Percentiles rank a stretch among this genome's conserved stretches.
These are phyloP conservation scores for Scaptomyza reducta DNA, from an alignment of 2,888 invertebrate species.

Conservation along the genomic window DNA sequence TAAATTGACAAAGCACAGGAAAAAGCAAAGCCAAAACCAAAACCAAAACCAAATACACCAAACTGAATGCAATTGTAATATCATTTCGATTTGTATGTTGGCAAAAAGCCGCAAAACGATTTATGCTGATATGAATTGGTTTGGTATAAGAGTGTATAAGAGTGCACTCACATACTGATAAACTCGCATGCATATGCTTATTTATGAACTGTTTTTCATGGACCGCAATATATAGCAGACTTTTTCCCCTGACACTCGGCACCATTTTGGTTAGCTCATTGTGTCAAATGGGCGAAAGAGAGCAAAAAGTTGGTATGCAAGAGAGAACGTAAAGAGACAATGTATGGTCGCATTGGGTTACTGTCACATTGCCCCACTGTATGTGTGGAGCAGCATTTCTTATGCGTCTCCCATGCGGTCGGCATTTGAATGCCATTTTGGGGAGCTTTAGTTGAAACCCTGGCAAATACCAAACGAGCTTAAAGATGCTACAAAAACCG, in stretches of 20 bases:
- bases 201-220: constrained; percentile 70
- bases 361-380: constrained; percentile 37
- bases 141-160: constrained; percentile 20
- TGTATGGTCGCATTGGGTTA: constrained; percentile 58
- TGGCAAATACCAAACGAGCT: constrained; percentile 46
- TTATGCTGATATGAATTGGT: constrained; percentile 60
- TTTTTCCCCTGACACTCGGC: constrained; percentile 46
- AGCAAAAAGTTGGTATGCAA: not conserved
- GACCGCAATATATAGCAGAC: constrained; percentile 73
- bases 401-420: constrained; percentile 69
- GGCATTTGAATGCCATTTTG: constrained; percentile 72
- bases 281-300: constrained; percentile 37
- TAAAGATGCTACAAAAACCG: constrained; percentile 38
- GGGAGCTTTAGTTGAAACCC: constrained; percentile 65
- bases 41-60: constrained; percentile 26
- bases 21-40: no score
- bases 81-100: constrained; percentile 37
- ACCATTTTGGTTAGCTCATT: constrained; percentile 50
- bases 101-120: constrained; percentile 44
- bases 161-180: constrained; percentile 13
- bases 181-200: constrained; percentile 49
- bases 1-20: constrained; percentile 3
- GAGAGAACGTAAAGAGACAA: constrained; percentile 42
- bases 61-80: constrained; percentile 47
- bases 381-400: constrained; percentile 46